phyloP scores from a whole-genome alignment of 2,888 invertebrate genomes.

The Timema podura region DNA sequence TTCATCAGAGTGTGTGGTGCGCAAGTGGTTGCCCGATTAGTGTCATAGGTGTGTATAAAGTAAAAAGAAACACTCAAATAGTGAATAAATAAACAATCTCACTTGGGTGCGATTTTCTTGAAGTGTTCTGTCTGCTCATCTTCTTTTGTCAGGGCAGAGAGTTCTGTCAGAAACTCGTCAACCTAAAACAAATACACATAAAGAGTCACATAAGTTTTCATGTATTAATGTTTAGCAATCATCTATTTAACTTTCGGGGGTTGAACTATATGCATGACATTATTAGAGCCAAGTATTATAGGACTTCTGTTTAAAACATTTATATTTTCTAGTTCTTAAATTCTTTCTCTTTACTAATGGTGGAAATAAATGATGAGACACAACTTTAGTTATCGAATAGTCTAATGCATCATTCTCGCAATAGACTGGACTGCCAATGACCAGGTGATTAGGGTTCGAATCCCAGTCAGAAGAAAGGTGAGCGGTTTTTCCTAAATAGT shows the following conservation, averaged over 20 bases:
- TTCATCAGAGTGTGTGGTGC: too few species aligned
- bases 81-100: constrained; percentile 22
- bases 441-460: too few species aligned
- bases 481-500: too few species aligned
- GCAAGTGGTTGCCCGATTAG: too few species aligned
- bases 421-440: too few species aligned
- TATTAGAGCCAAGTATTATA: neutral
- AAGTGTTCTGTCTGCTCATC: constrained; percentile 81
- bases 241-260: too few species aligned
- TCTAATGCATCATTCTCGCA: too few species aligned
- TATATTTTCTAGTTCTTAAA: neutral
- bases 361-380: too few species aligned
- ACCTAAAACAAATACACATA: constrained; percentile 44
- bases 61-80: neutral
- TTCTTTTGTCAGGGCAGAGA: constrained; percentile 76
- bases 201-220: neutral
- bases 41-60: neutral
- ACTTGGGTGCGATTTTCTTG: constrained; percentile 61
- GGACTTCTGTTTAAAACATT: neutral
- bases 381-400: too few species aligned
- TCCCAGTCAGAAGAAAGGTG: too few species aligned
- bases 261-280: neutral
- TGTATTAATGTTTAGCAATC: too few species aligned
- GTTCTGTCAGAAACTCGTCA: constrained; percentile 67
- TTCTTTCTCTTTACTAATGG: too few species aligned